Evolutionary conservation across 2,888 invertebrate species (phyloP), one percentile per base, ranked within the genome.

Genomic region (Heliconius erato): DNA sequence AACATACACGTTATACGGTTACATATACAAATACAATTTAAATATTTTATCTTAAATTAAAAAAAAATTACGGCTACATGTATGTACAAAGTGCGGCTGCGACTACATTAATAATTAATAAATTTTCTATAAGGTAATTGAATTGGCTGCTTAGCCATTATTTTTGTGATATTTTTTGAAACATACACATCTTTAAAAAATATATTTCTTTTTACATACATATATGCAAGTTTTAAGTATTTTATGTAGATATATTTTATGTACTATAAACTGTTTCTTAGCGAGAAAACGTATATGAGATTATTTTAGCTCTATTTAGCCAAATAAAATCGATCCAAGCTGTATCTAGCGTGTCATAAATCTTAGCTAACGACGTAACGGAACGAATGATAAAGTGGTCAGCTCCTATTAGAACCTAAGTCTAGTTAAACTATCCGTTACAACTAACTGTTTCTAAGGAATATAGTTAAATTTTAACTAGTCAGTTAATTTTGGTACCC

Each of bases 401-500:
- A 72, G 76, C 63, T 76, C 32, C 63, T n/a, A 63, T 63, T 76
- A 76, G 63, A 63, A 76, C 63, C 76, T 76, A 63, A 63, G 63
- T 78, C 78, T 67, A 67, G 49, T 67, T 67, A 78, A 65, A 78
- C 40, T 19, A 28, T 32, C 44, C 67, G 65, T 44, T 67, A 78
- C 44, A 44, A 49, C 14, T 67, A 78, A 49, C 44, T 44, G 78
- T 78, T 28, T 67, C 19, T 5, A 78, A 23, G 65, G n/a, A 67
- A 44, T 44, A 67, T 72, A 44, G 78, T 78, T 49, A 78, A 78
- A 44, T 28, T 67, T 67, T 59, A 59, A 76, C 67, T 19, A 78
- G 83, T 83, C 79, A 79, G 79, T 80, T 74, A 81, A 83, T 78
- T 71, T 80, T 63, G 77, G 67, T 82, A 76, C 72, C 67, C 84